phyloP scores from a whole-genome alignment of 2,888 invertebrate genomes.

The Gnatocerus cornutus region DNA sequence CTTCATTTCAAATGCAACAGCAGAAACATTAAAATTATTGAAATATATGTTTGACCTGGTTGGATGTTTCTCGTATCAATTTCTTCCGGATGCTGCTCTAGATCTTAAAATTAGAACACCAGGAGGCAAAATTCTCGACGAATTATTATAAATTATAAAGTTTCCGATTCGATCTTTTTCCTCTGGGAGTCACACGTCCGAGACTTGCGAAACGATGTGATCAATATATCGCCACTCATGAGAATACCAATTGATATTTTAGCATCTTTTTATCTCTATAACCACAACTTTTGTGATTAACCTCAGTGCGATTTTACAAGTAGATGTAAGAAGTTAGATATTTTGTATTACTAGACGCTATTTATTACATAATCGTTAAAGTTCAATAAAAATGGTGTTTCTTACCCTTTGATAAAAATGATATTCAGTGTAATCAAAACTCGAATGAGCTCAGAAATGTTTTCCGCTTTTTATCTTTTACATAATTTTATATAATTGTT shows the following conservation, averaged over 20 bases:
- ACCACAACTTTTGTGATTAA: constrained; percentile 44
- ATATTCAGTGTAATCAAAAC: constrained; percentile 37
- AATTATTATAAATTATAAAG: no score
- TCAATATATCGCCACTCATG: constrained; percentile 14
- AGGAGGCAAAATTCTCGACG: no score
- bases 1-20: no score
- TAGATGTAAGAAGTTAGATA: constrained; percentile 19
- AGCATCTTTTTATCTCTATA: constrained; percentile 17
- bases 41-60: no score
- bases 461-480: constrained; percentile 40
- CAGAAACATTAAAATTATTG: no score
- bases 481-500: constrained; percentile 26
- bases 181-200: background rate
- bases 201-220: constrained; percentile 25
- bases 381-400: constrained; percentile 21
- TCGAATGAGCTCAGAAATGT: constrained; percentile 25
- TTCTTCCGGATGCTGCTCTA: no score
- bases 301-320: constrained; percentile 44
- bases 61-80: no score
- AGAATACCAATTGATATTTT: constrained; percentile 9
- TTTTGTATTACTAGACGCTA: constrained; percentile 34
- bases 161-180: no score
- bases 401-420: constrained; percentile 11
- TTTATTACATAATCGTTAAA: constrained; percentile 32
- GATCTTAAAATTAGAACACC: no score